These are phyloP conservation scores for Sphaeridia pumilis DNA, from an alignment of 2,888 invertebrate species.

Conservation along the genomic window DNA sequence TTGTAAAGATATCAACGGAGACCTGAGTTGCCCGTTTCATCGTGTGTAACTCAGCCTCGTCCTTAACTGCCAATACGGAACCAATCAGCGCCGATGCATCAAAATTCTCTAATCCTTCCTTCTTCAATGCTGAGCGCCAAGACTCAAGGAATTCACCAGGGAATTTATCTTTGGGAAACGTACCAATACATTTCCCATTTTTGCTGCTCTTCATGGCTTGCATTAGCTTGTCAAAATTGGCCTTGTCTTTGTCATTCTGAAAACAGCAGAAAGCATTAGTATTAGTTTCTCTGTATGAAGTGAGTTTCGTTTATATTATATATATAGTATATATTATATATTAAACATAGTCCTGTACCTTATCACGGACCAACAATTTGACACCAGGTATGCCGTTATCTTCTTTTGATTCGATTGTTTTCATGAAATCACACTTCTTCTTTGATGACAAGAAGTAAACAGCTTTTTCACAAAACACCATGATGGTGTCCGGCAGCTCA, in stretches of 20 bases:
- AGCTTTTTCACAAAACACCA: conserved; percentile 72
- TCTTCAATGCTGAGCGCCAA: conserved; percentile 70
- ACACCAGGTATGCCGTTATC: conserved; percentile 71
- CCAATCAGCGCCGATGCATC: conserved; percentile 79
- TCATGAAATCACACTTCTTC: conserved; percentile 93
- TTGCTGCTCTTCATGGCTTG: conserved; percentile 75
- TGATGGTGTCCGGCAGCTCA: conserved; percentile 89
- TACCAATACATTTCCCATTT: conserved; percentile 75
- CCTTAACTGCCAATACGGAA: conserved; percentile 83
- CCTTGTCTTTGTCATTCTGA: conserved; percentile 78
- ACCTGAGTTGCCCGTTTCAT: conserved; percentile 87
- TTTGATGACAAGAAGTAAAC: conserved; percentile 89
- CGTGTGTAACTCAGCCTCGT: conserved; percentile 77
- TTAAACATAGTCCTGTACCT: conserved; percentile 47
- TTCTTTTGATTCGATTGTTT: conserved; percentile 77
- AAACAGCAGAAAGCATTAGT: conserved; percentile 35
- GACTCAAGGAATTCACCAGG: conserved; percentile 84
- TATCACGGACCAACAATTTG: conserved; percentile 75
- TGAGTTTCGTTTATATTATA: not conserved
- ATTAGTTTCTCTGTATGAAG: too few species aligned
- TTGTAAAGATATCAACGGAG: conserved; percentile 88
- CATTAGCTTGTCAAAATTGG: conserved; percentile 58
- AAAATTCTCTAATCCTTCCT: conserved; percentile 64
- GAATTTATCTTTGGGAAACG: conserved; percentile 86
- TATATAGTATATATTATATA: not conserved